Evolutionary conservation across 2,888 invertebrate genomes (phyloP).

Genomic region (Leptinotarsa tumamoca): DNA sequence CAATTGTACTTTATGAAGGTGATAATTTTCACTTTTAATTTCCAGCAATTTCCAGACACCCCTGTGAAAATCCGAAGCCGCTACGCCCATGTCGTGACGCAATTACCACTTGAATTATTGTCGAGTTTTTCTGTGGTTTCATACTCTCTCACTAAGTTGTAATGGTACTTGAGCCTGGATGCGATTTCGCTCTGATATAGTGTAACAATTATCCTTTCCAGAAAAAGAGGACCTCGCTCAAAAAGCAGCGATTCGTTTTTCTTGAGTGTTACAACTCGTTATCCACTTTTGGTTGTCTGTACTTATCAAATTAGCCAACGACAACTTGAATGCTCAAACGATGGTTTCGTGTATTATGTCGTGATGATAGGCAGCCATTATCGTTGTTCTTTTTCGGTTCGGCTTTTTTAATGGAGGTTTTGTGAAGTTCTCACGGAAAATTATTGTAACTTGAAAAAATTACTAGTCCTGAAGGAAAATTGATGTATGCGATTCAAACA

Average conservation of each 20-base stretch:
- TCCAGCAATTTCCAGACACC: too few species aligned
- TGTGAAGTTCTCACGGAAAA: too few species aligned
- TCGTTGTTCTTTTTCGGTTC: not conserved
- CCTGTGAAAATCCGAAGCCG: not conserved
- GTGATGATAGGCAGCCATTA: not conserved
- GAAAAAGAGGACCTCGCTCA: slow-evolving; percentile 13
- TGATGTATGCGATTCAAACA: too few species aligned
- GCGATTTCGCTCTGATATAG: slow-evolving; percentile 26
- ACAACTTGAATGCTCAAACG: slow-evolving; percentile 5
- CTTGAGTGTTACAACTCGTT: not conserved
- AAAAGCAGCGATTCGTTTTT: slow-evolving; percentile 4
- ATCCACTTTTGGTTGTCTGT: slow-evolving; percentile 6
- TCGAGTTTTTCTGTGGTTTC: slow-evolving; percentile 41
- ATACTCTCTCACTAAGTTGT: slow-evolving; percentile 35
- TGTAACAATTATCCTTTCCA: slow-evolving; percentile 24
- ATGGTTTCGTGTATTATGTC: not conserved
- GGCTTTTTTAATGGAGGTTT: too few species aligned
- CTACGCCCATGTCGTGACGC: slow-evolving; percentile 32
- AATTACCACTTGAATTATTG: slow-evolving; percentile 50
- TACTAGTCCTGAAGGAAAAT: too few species aligned
- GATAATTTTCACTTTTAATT: too few species aligned
- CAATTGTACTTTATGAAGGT: too few species aligned
- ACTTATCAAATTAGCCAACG: not conserved
- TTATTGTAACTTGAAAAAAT: too few species aligned
- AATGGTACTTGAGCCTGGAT: slow-evolving; percentile 31